A percentile compares a stretch with the other conserved stretches of the same genome.
These are phyloP conservation scores for Choristoneura rosaceana DNA, from an alignment of 2,888 invertebrate species.

Conservation along the genomic window DNA sequence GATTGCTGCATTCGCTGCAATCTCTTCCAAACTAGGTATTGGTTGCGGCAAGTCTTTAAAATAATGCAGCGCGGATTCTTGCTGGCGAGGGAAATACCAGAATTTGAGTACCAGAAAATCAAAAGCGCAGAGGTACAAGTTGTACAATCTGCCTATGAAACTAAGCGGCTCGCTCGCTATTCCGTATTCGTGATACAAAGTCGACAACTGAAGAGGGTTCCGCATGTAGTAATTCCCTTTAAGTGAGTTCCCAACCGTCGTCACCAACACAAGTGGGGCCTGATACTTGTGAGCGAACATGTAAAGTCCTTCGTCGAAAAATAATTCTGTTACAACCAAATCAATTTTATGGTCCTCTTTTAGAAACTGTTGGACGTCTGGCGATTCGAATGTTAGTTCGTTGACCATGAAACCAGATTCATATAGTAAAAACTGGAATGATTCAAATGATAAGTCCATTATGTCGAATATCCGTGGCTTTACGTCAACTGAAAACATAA, in stretches of 20 bases:
- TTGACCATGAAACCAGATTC: slow-evolving; percentile 30
- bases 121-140: slow-evolving; percentile 34
- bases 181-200: slow-evolving; percentile 42
- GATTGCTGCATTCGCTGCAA: slow-evolving; percentile 53
- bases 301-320: slow-evolving; percentile 44
- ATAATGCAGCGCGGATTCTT: slow-evolving; percentile 50
- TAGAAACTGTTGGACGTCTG: slow-evolving; percentile 41
- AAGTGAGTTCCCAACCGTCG: slow-evolving; percentile 44
- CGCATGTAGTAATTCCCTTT: slow-evolving; percentile 42
- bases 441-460: slow-evolving; percentile 28
- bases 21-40: slow-evolving; percentile 45
- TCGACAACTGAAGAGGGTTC: slow-evolving; percentile 45
- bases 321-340: slow-evolving; percentile 43
- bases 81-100: slow-evolving; percentile 43
- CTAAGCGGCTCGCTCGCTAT: slow-evolving; percentile 28
- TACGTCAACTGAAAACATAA: slow-evolving; percentile 38
- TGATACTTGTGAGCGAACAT: slow-evolving; percentile 46
- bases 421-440: slow-evolving; percentile 37
- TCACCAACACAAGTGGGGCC: slow-evolving; percentile 43
- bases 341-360: slow-evolving; percentile 43
- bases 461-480: slow-evolving; percentile 37
- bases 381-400: slow-evolving; percentile 42
- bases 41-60: slow-evolving; percentile 44
- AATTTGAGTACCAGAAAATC: slow-evolving; percentile 35
- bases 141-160: slow-evolving; percentile 43